A percentile compares a stretch with the other conserved stretches of the same genome.
Conservation (phyloP, 2,113 vertebrate species). For the Lepus europaeus region DNA sequence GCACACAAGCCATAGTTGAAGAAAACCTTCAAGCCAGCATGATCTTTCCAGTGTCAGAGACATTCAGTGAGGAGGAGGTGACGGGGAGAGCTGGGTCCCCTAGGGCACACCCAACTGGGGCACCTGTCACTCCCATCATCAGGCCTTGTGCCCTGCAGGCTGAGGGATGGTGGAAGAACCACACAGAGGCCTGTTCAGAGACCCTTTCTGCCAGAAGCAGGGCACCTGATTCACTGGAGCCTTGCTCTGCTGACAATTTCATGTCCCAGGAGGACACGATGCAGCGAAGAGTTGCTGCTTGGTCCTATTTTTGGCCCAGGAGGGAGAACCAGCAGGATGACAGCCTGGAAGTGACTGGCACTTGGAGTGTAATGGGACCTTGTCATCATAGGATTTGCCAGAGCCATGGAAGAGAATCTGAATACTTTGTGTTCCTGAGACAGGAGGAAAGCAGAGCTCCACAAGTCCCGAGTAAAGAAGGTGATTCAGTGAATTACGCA, state of each 20-base stretch:
- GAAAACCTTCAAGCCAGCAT: not conserved
- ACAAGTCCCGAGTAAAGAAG: not conserved
- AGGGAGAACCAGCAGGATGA: constrained; percentile 10
- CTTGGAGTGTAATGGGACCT: constrained; percentile 33
- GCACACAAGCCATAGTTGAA: constrained; percentile 55
- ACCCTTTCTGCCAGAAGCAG: not conserved
- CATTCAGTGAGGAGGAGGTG: not conserved
- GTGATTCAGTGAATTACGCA: constrained; percentile 4
- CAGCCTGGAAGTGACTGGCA: constrained; percentile 3
- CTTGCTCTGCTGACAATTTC: constrained; percentile 28
- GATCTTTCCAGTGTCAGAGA: not conserved
- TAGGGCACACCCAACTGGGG: not conserved
- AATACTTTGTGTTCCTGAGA: not conserved
- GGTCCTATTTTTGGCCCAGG: constrained; percentile 4
- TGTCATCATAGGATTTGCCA: constrained; percentile 29
- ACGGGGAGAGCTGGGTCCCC: not conserved
- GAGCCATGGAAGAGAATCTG: not conserved
- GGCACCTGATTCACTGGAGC: not conserved
- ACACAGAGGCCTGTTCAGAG: not conserved
- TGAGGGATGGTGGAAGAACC: not conserved
- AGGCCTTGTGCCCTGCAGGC: not conserved
- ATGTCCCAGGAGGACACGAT: not conserved
- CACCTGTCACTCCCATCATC: constrained; percentile 23
- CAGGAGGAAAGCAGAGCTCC: not conserved
- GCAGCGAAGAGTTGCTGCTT: not conserved